These are phyloP conservation scores for Aradophagus sp. DNA, from an alignment of 1,140 invertebrate genomes.

Conservation along the genomic window DNA sequence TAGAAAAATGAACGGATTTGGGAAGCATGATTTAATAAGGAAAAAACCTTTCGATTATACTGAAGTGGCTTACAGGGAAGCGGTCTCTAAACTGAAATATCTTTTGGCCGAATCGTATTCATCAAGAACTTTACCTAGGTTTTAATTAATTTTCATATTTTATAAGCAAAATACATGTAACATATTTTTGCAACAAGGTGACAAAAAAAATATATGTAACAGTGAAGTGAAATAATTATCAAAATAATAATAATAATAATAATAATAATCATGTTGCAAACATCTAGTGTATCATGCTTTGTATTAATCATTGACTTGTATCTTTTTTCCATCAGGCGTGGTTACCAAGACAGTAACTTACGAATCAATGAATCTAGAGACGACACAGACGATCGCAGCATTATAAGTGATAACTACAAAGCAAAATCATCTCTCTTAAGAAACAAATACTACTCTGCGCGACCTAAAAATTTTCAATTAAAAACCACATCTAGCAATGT, in stretches of 20 bases:
- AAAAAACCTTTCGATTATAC: constrained; percentile 83
- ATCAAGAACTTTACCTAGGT: constrained; percentile 72
- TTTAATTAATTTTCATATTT: background rate
- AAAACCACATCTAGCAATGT: constrained; percentile 27
- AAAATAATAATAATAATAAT: too few relatives aligned
- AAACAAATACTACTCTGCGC: constrained; percentile 38
- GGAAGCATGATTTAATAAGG: constrained; percentile 63
- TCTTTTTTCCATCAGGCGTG: constrained; percentile 23
- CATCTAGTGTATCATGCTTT: too few relatives aligned
- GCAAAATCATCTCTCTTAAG: constrained; percentile 35
- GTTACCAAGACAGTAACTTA: constrained; percentile 57
- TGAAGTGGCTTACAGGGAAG: constrained; percentile 86
- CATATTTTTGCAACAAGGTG: too few relatives aligned
- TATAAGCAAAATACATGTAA: too few relatives aligned
- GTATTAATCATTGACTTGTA: too few relatives aligned
- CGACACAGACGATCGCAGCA: constrained; percentile 64
- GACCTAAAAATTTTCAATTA: constrained; percentile 21
- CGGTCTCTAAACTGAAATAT: constrained; percentile 84
- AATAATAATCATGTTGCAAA: too few relatives aligned
- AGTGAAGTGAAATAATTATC: too few relatives aligned
- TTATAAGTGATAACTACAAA: constrained; percentile 59
- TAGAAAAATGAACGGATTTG: constrained; percentile 62
- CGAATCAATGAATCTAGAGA: constrained; percentile 63
- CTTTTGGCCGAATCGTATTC: constrained; percentile 84
- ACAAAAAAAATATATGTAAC: too few relatives aligned